Conservation (phyloP, 2,113 vertebrate genomes). For the Dicaeum eximium region DNA sequence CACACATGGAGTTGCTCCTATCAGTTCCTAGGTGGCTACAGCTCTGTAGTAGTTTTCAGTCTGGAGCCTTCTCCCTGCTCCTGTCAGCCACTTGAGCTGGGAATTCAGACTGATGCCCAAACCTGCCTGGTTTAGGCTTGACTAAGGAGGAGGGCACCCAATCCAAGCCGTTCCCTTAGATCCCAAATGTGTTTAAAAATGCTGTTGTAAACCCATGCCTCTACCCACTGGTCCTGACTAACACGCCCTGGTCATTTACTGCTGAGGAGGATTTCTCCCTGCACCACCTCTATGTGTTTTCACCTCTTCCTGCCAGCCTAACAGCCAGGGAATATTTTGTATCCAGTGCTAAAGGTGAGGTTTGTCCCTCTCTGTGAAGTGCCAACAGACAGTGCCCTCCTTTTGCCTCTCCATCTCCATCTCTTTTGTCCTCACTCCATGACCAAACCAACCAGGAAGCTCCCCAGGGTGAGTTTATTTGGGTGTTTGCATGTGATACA, state of each 20-base stretch:
- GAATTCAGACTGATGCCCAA: not conserved
- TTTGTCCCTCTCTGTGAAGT: not conserved
- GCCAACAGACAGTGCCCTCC: not conserved
- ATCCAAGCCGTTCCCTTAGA: not conserved
- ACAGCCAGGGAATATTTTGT: not conserved
- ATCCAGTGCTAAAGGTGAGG: not conserved
- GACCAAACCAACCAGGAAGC: not conserved
- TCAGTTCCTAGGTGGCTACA: not conserved
- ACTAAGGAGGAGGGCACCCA: not conserved
- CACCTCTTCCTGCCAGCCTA: not conserved
- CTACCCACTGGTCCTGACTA: not conserved
- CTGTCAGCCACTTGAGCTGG: not conserved
- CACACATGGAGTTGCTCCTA: not conserved
- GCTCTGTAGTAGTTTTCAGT: not conserved
- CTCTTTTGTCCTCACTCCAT: not conserved
- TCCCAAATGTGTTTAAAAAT: not conserved
- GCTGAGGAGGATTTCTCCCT: not conserved
- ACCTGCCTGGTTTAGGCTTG: not conserved
- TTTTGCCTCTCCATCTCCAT: not conserved
- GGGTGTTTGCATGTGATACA: not conserved
- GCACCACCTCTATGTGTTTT: not conserved
- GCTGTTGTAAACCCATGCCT: not conserved
- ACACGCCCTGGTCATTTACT: accelerated
- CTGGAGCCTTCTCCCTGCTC: not conserved
- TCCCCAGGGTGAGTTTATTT: accelerated